These are phyloP conservation scores for Hoplodrina blanda DNA, from an alignment of 2,888 invertebrate genomes.

Conservation along the genomic window DNA sequence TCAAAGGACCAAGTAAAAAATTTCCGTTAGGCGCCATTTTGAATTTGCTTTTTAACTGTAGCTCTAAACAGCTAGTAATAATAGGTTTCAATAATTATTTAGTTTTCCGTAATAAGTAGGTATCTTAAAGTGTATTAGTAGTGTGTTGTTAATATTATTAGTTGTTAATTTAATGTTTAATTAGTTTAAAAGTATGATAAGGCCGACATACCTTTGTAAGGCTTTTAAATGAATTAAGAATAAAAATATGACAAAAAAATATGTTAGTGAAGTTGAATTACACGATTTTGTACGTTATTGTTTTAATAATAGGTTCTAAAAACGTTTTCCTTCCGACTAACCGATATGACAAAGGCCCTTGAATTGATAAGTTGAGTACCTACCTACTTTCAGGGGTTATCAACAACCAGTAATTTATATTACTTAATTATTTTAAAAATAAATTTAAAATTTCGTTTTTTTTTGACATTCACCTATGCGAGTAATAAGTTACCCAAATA, in stretches of 20 bases:
- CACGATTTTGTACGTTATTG: slow-evolving; percentile 6
- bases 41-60: not conserved
- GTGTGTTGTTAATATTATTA: no score
- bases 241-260: no score
- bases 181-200: no score
- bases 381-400: slow-evolving; percentile 6
- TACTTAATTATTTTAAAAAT: not conserved
- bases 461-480: no score
- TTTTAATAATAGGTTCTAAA: slow-evolving; percentile 7
- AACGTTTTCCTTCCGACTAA: slow-evolving; percentile 39
- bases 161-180: no score
- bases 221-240: no score
- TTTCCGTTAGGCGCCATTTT: slow-evolving; percentile 19
- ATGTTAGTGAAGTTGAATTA: not conserved
- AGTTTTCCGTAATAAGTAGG: slow-evolving; percentile 28
- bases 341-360: not conserved
- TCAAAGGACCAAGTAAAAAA: not conserved
- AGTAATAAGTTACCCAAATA: no score
- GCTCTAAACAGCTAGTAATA: not conserved
- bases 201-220: no score
- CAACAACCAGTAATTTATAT: not conserved
- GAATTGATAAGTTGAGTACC: slow-evolving; percentile 3
- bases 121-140: not conserved
- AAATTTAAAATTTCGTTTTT: no score
- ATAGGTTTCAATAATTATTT: not conserved